phyloP scores from a whole-genome alignment of 2,797 vertebrate species.

The Scolopax bukidnonensis region DNA sequence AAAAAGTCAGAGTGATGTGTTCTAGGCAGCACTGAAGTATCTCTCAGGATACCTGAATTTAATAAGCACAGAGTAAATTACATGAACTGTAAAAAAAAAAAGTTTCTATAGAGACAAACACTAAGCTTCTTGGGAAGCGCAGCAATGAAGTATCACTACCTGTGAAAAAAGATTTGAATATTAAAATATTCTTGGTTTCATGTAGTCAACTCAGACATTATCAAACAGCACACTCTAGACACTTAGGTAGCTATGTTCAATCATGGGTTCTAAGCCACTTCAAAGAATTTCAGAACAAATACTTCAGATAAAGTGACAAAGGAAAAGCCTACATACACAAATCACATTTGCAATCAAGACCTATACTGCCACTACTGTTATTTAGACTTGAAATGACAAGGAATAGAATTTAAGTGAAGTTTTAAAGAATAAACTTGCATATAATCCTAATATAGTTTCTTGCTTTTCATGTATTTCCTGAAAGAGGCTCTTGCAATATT shows the following conservation, averaged over 20 bases:
- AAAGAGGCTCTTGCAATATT: neutral
- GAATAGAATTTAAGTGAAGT: neutral
- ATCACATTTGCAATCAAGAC: neutral
- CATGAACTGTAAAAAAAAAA: no score
- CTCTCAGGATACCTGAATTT: neutral
- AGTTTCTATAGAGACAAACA: neutral
- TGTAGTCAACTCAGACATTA: neutral
- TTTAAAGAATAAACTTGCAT: neutral
- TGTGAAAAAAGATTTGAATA: neutral
- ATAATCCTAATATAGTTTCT: neutral
- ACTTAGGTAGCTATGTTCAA: neutral
- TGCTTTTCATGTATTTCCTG: neutral
- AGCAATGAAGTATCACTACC: neutral
- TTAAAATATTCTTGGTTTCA: neutral
- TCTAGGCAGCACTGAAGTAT: neutral
- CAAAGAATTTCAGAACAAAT: constrained; percentile 32
- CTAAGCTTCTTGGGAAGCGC: neutral
- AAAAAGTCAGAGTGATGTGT: neutral
- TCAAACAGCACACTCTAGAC: neutral
- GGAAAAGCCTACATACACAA: constrained; percentile 8
- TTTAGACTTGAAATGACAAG: neutral
- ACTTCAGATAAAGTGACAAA: neutral
- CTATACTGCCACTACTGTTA: neutral
- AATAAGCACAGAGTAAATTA: neutral
- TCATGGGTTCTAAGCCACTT: neutral